A percentile compares a stretch with the other conserved stretches of the same genome.
These are phyloP conservation scores for Cotesia congregata DNA, from an alignment of 2,888 invertebrate species.

Conservation along the genomic window DNA sequence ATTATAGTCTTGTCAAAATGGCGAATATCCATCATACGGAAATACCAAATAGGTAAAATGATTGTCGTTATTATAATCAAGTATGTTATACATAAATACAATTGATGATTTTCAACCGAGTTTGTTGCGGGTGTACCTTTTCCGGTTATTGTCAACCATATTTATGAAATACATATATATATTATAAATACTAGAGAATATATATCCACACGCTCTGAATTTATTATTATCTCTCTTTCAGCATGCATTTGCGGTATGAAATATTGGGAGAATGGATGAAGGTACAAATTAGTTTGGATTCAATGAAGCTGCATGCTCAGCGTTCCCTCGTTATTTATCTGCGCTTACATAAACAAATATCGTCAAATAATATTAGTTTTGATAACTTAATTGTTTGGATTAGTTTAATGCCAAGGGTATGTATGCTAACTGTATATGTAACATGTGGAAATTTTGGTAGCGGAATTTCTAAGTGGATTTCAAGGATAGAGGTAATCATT, in stretches of 20 bases:
- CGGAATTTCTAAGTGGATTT: too few relatives aligned
- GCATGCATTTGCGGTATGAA: neutral
- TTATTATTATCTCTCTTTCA: neutral
- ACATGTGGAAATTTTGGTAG: too few relatives aligned
- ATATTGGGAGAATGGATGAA: neutral
- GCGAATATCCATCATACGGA: neutral
- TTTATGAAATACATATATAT: too few relatives aligned
- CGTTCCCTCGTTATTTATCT: conserved; percentile 49
- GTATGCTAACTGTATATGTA: too few relatives aligned
- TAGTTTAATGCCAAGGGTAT: too few relatives aligned
- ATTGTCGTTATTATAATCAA: conserved; percentile 15
- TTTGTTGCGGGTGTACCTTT: neutral
- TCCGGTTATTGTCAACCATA: neutral
- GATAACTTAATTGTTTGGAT: neutral
- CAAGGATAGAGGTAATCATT: too few relatives aligned
- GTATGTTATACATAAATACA: conserved; percentile 12
- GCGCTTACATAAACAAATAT: conserved; percentile 47
- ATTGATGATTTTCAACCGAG: conserved; percentile 12
- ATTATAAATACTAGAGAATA: too few relatives aligned
- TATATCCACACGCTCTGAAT: neutral
- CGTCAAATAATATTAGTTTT: neutral
- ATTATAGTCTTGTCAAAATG: neutral
- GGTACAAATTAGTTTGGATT: conserved; percentile 49
- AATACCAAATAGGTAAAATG: neutral
- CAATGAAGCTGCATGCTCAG: conserved; percentile 50